Evolutionary conservation across 2,797 vertebrate species (phyloP).

Genomic region (Myotis daubentonii): DNA sequence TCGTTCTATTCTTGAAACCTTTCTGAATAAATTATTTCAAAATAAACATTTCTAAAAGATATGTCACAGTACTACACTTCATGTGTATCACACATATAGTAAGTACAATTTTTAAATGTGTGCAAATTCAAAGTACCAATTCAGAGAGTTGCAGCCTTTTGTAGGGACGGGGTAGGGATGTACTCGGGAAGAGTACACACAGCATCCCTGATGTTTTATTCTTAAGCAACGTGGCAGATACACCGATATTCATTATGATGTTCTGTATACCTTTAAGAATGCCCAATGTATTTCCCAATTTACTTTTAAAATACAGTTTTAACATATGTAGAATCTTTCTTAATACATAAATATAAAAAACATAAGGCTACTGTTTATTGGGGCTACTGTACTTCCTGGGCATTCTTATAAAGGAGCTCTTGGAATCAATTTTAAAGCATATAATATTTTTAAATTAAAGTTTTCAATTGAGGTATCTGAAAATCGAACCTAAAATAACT

Average conservation of each 20-base stretch:
- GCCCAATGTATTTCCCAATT: conserved; percentile 7
- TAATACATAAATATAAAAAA: conserved; percentile 13
- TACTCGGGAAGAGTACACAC: background rate
- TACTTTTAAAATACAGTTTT: conserved; percentile 37
- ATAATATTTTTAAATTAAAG: background rate
- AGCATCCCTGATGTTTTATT: background rate
- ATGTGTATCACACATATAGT: background rate
- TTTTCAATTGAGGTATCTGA: background rate
- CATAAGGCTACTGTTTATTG: background rate
- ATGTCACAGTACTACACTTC: background rate
- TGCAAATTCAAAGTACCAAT: background rate
- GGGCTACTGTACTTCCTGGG: background rate
- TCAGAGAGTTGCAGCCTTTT: background rate
- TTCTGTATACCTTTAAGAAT: background rate
- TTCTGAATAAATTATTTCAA: conserved; percentile 36
- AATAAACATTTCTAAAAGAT: background rate
- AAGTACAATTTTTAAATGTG: conserved; percentile 2
- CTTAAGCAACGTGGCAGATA: background rate
- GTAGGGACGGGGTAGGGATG: background rate
- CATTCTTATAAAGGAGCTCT: too few relatives aligned
- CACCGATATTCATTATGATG: background rate
- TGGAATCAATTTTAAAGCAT: background rate
- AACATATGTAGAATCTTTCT: background rate
- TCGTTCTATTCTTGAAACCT: conserved; percentile 10
- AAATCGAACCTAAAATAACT: conserved; percentile 18